Evolutionary conservation across 2,797 vertebrate genomes (phyloP).

Genomic region (Spinibarbus caldwelli): DNA sequence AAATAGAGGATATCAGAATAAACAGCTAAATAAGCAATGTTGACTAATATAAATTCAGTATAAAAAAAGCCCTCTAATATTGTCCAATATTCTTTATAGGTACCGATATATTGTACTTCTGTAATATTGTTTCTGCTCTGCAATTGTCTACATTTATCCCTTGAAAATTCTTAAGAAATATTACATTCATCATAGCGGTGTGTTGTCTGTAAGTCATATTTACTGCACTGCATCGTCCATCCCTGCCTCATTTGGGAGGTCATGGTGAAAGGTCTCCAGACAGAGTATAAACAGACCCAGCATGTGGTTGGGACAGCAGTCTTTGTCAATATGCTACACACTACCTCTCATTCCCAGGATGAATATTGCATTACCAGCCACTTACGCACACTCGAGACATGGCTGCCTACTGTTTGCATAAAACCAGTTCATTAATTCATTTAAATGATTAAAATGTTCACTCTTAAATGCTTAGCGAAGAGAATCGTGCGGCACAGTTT

Average conservation of each 20-base stretch:
- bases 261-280: slow-evolving; percentile 22
- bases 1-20: no score
- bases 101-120: no score
- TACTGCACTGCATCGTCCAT: background rate
- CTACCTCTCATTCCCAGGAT: slow-evolving; percentile 9
- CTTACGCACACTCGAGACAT: background rate
- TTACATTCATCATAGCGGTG: no score
- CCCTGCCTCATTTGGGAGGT: slow-evolving; percentile 14
- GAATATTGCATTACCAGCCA: slow-evolving; percentile 40
- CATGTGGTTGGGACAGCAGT: slow-evolving; percentile 28
- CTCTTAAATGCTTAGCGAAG: slow-evolving; percentile 34
- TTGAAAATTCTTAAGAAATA: no score
- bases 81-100: no score
- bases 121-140: no score
- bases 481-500: slow-evolving; percentile 15
- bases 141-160: no score
- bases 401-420: slow-evolving; percentile 30
- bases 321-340: slow-evolving; percentile 36
- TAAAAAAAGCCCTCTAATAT: no score
- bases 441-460: slow-evolving; percentile 38
- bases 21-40: no score
- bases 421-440: slow-evolving; percentile 46
- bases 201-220: slow-evolving; percentile 13
- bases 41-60: no score
- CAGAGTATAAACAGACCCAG: slow-evolving; percentile 50